Base-by-base conservation (phyloP, 2,113 vertebrate genomes). In the Hylia prasina region DNA sequence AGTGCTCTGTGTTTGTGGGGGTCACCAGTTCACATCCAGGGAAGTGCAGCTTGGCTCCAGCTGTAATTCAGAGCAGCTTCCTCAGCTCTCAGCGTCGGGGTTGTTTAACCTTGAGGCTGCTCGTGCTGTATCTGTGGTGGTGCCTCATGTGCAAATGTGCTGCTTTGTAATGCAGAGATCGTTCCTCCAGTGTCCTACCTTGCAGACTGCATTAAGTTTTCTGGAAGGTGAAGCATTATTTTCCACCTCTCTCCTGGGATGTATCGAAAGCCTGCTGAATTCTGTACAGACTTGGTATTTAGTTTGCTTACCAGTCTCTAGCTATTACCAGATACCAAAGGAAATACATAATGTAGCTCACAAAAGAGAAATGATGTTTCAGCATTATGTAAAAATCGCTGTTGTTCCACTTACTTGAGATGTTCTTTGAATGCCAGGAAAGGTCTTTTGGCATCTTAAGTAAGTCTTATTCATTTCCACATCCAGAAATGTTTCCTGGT, bases 101-200 rank as follows among this genome's bases (percentile, higher is more conserved):
- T 39, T 94, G 56, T 95, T 97, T 97, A 96, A 98, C 97, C 93
- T 98, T 96, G 94, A 94, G 92, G 80, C 95, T 91, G 80, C 79
- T 71, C 37, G 23, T 40, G 72, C 86, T 93, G 31, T 66, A 10
- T 70, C 63, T 24, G 40, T 89, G 87, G 91, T 35, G 53, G 54
- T 93, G 87, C 96, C 71, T 94, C 53, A 45, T 89, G 90, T 94
- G 81, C 79, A 96, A 97, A 97, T 96, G 81, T 28, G 70, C 83
- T 97, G 16, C 90, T 97, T 98, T 97, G 93, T 71, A 92, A 97
- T 94, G 96, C 93, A 97, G 73, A 68, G 72, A n/a, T 64, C 23
- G 73, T 73, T 22, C 57, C 89, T 84, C 64, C 83, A 45, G 28
- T 37, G 89, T 80, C 87, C 90, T 96, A 35, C 83, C 96, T 81